Evolutionary conservation across 2,113 vertebrate genomes (phyloP).

Genomic region (Ictalurus punctatus): DNA sequence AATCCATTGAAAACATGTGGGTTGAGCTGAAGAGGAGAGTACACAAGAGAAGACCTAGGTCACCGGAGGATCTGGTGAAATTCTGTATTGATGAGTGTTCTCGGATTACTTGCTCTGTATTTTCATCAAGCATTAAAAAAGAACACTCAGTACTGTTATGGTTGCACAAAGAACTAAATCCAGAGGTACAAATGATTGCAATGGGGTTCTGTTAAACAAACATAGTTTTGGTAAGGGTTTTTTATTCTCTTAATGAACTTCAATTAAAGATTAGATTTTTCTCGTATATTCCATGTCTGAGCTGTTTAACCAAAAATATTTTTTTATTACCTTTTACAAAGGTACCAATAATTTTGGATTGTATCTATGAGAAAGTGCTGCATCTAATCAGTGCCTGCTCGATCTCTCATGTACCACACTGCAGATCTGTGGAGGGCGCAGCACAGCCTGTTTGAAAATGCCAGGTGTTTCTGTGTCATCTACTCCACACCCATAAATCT

Average conservation of each 20-base stretch:
- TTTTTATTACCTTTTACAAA: neutral
- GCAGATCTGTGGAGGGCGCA: constrained; percentile 6
- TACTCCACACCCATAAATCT: constrained; percentile 51
- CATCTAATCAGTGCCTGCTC: neutral
- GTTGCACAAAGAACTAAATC: neutral
- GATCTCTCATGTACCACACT: neutral
- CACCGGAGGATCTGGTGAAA: neutral
- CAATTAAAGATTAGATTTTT: neutral
- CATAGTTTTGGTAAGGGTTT: neutral
- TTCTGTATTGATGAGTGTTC: neutral
- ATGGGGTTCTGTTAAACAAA: neutral
- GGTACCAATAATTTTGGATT: neutral
- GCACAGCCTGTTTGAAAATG: constrained; percentile 3
- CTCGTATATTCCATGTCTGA: neutral
- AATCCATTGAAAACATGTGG: neutral
- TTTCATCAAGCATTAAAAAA: neutral
- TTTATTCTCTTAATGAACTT: neutral
- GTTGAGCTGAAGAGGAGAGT: neutral
- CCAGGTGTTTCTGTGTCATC: constrained; percentile 53
- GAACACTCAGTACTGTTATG: neutral
- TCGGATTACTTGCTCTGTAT: neutral
- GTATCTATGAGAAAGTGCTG: neutral
- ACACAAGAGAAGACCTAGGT: neutral
- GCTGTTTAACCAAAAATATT: neutral
- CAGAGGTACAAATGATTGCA: neutral